Evolutionary conservation across 2,797 vertebrate genomes (phyloP).

Genomic region (Graptemys geographica): DNA sequence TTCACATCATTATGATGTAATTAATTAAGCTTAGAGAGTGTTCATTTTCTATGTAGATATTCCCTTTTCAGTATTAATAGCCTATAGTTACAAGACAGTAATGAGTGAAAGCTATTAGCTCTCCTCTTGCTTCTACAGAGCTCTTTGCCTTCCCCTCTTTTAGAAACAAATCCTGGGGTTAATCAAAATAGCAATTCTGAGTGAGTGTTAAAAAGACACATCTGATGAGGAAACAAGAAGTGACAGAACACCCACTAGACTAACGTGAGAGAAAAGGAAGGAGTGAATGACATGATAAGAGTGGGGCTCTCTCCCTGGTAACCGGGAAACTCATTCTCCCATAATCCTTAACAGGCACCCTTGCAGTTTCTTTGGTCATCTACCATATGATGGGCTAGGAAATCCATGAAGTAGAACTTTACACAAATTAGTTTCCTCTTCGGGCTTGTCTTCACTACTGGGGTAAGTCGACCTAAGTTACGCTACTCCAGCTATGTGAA

Average conservation of each 20-base stretch:
- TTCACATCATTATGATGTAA: not conserved
- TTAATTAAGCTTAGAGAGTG: not conserved
- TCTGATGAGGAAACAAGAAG: not conserved
- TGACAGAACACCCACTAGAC: not conserved
- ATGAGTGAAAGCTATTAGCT: not conserved
- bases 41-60: not conserved
- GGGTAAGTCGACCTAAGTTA: no score
- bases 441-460: no score
- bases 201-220: not conserved
- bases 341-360: not conserved
- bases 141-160: not conserved
- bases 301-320: not conserved
- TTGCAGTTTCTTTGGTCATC: not conserved
- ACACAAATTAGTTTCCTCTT: not conserved
- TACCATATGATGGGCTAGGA: not conserved
- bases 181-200: conserved; percentile 10
- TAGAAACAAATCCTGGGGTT: not conserved
- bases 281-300: not conserved
- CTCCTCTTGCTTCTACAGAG: not conserved
- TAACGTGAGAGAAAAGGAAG: not conserved
- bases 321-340: not conserved
- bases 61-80: not conserved
- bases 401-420: not conserved
- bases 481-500: no score
- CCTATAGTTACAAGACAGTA: not conserved